phyloP scores from a whole-genome alignment of 2,888 invertebrate species.

The Lasioglossum morio region DNA sequence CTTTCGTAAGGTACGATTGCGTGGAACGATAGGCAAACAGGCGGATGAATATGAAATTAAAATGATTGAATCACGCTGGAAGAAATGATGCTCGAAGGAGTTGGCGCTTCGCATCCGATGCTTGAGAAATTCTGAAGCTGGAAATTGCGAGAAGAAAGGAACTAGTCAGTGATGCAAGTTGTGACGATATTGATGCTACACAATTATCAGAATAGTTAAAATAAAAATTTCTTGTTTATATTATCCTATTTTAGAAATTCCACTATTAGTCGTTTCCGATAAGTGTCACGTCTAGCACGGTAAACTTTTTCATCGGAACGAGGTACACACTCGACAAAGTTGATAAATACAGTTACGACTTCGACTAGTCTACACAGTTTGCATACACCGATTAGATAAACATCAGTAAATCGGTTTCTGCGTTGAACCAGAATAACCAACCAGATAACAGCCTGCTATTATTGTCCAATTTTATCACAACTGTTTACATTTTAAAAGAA shows the following conservation, averaged over 20 bases:
- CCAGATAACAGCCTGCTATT: not conserved
- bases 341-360: not conserved
- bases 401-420: not conserved
- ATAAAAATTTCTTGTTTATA: too few relatives aligned
- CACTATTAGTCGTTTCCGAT: not conserved
- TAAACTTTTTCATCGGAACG: not conserved
- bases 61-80: not conserved
- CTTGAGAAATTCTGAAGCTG: not conserved
- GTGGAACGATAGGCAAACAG: conserved; percentile 2
- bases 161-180: not conserved
- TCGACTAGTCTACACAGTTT: not conserved
- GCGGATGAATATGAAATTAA: conserved; percentile 4
- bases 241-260: too few relatives aligned
- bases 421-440: not conserved
- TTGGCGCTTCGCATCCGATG: not conserved
- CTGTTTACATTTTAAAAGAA: not conserved
- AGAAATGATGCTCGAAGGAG: not conserved
- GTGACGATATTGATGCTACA: not conserved
- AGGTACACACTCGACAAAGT: not conserved
- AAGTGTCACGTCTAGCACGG: not conserved
- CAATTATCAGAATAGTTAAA: too few relatives aligned
- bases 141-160: not conserved
- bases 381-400: not conserved
- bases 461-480: not conserved
- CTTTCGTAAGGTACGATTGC: not conserved